phyloP scores from a whole-genome alignment of 2,113 vertebrate genomes.

The Platycercus adscitus region DNA sequence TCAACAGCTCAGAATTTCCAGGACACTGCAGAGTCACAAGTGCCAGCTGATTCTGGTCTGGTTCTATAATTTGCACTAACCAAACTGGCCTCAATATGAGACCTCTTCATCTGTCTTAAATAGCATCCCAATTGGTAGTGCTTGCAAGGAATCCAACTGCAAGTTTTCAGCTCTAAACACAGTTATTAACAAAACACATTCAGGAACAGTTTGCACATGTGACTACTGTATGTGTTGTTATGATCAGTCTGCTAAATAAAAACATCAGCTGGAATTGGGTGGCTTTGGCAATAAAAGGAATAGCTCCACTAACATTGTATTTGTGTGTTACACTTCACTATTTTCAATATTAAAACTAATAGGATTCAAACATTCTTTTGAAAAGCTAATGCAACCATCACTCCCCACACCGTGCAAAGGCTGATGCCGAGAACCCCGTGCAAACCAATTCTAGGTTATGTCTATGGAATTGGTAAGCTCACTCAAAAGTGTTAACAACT shows the following conservation, averaged over 20 bases:
- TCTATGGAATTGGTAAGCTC: background rate
- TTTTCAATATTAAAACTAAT: background rate
- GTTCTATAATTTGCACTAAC: conserved; percentile 57
- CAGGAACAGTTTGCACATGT: background rate
- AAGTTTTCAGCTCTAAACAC: background rate
- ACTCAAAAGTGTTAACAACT: background rate
- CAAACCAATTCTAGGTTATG: background rate
- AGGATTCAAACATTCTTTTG: background rate
- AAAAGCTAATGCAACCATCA: background rate
- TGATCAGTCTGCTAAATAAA: background rate
- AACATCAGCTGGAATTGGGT: background rate
- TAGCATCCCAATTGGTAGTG: background rate
- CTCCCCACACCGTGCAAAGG: background rate
- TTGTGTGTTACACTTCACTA: background rate
- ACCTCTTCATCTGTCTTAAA: conserved; percentile 34
- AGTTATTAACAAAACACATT: background rate
- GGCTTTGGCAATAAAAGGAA: background rate
- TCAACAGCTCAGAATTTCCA: conserved; percentile 64
- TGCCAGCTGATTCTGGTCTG: conserved; percentile 50
- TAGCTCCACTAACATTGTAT: background rate
- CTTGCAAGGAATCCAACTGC: background rate
- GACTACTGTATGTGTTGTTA: background rate
- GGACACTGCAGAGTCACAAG: conserved; percentile 60
- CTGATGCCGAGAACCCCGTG: background rate
- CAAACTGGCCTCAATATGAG: conserved; percentile 28